Conservation (phyloP, 2,113 vertebrate species). For the Apteryx owenii region DNA sequence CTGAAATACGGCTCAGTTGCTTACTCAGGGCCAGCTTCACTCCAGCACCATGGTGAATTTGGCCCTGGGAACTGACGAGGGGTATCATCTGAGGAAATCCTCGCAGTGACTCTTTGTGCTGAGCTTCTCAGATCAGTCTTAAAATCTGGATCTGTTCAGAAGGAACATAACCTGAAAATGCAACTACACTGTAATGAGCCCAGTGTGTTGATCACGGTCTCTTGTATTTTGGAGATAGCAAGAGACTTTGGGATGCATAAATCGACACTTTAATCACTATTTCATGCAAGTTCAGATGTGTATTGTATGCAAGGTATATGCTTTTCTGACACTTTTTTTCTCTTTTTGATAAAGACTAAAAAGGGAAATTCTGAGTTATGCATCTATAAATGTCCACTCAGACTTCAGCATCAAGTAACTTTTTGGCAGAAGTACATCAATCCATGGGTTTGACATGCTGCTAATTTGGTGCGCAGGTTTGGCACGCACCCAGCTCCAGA, state of each 20-base stretch:
- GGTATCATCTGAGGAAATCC: not conserved
- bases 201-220: not conserved
- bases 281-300: not conserved
- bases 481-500: accelerated
- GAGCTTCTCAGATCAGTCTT: not conserved
- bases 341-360: not conserved
- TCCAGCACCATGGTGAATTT: not conserved
- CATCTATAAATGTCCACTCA: not conserved
- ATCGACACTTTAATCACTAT: not conserved
- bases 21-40: not conserved
- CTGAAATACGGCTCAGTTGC: not conserved
- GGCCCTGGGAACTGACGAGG: not conserved
- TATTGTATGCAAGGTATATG: not conserved
- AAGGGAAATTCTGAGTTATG: not conserved
- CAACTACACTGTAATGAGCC: not conserved
- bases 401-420: not conserved
- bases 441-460: not conserved
- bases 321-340: not conserved
- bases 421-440: not conserved
- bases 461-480: not conserved
- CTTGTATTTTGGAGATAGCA: not conserved
- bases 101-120: not conserved
- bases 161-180: not conserved
- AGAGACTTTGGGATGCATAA: not conserved
- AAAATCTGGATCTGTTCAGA: not conserved